phyloP scores from a whole-genome alignment of 2,888 invertebrate genomes.

The Ctenicera cuprea region DNA sequence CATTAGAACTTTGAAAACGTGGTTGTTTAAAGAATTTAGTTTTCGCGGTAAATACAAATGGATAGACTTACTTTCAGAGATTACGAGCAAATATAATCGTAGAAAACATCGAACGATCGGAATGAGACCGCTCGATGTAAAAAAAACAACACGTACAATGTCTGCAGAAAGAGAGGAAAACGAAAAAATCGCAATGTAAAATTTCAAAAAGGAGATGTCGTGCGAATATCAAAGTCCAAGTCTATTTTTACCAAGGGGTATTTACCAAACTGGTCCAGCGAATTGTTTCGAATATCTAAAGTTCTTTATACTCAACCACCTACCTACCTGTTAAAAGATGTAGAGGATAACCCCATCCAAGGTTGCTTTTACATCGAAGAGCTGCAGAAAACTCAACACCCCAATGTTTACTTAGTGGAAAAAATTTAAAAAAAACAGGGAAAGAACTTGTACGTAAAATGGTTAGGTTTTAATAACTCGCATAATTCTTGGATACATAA shows the following conservation, averaged over 20 bases:
- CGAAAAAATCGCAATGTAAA: neutral
- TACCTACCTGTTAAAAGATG: neutral
- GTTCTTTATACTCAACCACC: no score
- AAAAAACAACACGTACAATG: slow-evolving; percentile 51
- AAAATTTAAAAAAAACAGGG: no score
- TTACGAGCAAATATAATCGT: slow-evolving; percentile 62
- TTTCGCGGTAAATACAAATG: slow-evolving; percentile 54
- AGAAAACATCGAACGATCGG: slow-evolving; percentile 65
- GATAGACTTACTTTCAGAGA: slow-evolving; percentile 51
- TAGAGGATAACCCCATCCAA: neutral
- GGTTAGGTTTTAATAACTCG: no score
- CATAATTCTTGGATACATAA: no score
- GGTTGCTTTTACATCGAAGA: neutral
- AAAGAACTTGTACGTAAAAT: no score
- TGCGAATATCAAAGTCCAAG: neutral
- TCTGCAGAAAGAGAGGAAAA: no score
- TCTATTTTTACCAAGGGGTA: neutral
- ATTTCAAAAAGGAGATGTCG: neutral
- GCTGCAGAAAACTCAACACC: neutral
- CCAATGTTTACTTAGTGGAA: neutral
- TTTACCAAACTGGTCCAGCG: neutral
- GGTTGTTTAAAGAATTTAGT: slow-evolving; percentile 28
- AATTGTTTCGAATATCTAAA: neutral
- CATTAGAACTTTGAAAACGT: slow-evolving; percentile 44
- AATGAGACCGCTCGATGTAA: slow-evolving; percentile 64